Evolutionary conservation across 2,797 vertebrate species (phyloP).

Genomic region (Fratercula arctica): DNA sequence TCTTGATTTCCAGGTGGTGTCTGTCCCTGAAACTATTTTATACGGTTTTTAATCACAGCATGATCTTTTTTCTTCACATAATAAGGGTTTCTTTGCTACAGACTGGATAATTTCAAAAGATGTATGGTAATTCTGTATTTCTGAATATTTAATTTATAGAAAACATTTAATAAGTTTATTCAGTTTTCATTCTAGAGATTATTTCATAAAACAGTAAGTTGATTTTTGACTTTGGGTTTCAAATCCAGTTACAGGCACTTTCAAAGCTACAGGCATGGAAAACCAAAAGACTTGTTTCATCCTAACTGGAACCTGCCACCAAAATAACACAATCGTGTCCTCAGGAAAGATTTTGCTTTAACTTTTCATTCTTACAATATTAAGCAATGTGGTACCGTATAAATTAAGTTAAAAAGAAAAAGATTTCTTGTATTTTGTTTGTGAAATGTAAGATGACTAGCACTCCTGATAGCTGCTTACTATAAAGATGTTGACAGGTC

Average conservation of each 20-base stretch:
- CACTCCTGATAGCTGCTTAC: accelerated
- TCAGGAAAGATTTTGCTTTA: neutral
- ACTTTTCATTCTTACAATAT: neutral
- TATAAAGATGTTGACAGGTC: neutral
- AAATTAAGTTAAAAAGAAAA: neutral
- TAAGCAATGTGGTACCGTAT: neutral
- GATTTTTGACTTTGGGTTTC: neutral
- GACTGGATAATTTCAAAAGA: neutral
- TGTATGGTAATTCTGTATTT: neutral
- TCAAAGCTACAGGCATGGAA: neutral
- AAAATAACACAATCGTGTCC: neutral
- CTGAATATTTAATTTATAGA: neutral
- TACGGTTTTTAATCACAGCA: neutral
- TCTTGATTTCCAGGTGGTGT: neutral
- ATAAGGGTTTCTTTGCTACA: neutral
- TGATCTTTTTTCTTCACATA: neutral
- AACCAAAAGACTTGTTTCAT: neutral
- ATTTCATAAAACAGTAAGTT: neutral
- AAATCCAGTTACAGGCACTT: neutral
- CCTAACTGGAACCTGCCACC: neutral
- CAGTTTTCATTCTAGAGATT: neutral
- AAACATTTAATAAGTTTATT: neutral
- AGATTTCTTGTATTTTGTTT: neutral
- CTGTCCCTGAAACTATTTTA: neutral
- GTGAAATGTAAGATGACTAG: neutral